A percentile compares a stretch with the other conserved stretches of the same genome.
phyloP scores from a whole-genome alignment of 1,140 invertebrate genomes.

The Eueides isabella region DNA sequence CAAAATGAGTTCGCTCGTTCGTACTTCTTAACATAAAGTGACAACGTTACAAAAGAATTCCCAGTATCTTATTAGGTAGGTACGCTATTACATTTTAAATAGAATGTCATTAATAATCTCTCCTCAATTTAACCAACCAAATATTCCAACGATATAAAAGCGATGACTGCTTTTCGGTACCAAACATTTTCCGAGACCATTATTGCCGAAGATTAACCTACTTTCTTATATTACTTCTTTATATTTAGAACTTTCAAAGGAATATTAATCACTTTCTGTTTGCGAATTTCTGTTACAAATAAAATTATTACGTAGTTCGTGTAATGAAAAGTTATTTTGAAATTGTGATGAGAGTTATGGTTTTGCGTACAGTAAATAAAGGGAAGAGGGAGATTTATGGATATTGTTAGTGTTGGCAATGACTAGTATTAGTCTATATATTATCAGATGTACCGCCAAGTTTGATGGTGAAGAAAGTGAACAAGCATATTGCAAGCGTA shows the following conservation, averaged over 20 bases:
- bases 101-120: not conserved
- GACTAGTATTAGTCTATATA: too few species aligned
- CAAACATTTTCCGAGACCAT: constrained; percentile 1
- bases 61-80: not conserved
- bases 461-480: too few species aligned
- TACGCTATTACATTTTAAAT: not conserved
- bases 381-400: not conserved
- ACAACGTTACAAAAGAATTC: too few species aligned
- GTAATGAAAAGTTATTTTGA: not conserved
- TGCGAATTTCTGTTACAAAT: constrained; percentile 1
- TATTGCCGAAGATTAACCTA: not conserved
- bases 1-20: too few species aligned
- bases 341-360: not conserved
- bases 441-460: too few species aligned
- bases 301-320: not conserved
- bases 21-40: too few species aligned
- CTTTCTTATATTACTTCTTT: not conserved
- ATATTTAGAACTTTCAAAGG: constrained; percentile 11
- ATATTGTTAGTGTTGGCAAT: not conserved
- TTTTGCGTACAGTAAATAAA: not conserved
- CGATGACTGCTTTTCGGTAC: not conserved
- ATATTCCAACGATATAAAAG: not conserved
- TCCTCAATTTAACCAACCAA: not conserved
- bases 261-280: not conserved
- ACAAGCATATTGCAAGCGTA: too few species aligned